Conservation (phyloP, 2,888 invertebrate species). For the Arrhopalites spinosus region DNA sequence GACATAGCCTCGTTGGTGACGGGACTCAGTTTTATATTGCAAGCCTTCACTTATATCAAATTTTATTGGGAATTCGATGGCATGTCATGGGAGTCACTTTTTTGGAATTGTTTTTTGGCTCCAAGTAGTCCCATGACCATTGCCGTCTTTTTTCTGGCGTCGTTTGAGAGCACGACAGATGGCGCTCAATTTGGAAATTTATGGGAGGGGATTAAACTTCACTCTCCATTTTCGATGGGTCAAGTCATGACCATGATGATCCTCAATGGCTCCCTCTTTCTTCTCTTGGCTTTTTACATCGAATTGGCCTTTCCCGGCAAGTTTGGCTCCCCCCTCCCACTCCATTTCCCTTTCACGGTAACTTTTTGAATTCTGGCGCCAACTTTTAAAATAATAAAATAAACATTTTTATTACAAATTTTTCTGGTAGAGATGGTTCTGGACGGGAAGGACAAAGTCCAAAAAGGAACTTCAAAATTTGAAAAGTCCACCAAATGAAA, state of each 20-base stretch:
- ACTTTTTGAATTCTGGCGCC: too few species aligned
- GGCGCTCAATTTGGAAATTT: conserved; percentile 46
- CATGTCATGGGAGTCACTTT: conserved; percentile 67
- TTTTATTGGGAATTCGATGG: conserved; percentile 42
- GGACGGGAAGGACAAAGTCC: too few species aligned
- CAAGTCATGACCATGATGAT: conserved; percentile 59
- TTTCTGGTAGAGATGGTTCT: too few species aligned
- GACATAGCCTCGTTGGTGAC: too few species aligned
- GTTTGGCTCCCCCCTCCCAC: conserved; percentile 79
- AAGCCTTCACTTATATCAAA: background rate
- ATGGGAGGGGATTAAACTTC: conserved; percentile 44
- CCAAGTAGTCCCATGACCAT: conserved; percentile 80
- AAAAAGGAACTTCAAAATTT: too few species aligned
- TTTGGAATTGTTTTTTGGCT: conserved; percentile 69
- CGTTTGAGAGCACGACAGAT: conserved; percentile 34
- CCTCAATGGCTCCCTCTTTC: conserved; percentile 71
- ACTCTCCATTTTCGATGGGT: conserved; percentile 34
- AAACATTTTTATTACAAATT: too few species aligned
- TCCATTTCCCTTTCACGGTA: conserved; percentile 75
- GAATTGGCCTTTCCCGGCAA: conserved; percentile 86
- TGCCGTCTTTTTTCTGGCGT: conserved; percentile 68
- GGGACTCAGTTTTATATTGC: background rate
- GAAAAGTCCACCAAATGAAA: too few species aligned
- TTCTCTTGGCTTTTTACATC: conserved; percentile 78
- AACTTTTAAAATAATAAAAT: too few species aligned